Conservation (phyloP, 2,797 vertebrate genomes). For the Coccyzus lansbergi region DNA sequence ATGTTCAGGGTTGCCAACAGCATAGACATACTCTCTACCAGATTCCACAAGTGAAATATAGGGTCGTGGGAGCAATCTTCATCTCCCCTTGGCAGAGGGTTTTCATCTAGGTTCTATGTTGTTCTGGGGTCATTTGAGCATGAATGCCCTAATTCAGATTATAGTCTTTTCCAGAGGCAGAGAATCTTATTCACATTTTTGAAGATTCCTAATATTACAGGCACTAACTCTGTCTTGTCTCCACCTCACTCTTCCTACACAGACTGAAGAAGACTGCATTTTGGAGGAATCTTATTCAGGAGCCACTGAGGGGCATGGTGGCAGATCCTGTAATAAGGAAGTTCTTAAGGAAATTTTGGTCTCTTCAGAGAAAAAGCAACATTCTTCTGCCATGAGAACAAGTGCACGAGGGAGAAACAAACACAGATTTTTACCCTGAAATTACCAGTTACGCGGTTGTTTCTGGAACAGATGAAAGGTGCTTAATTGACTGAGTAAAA, state of each 20-base stretch:
- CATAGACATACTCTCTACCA: not conserved
- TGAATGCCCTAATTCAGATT: not conserved
- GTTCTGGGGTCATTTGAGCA: not conserved
- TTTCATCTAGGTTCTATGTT: not conserved
- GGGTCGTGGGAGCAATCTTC: not conserved
- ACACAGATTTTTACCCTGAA: not conserved
- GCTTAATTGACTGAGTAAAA: not conserved
- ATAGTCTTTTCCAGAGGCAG: not conserved
- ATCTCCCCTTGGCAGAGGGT: not conserved
- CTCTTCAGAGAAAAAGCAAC: not conserved
- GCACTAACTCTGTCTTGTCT: not conserved
- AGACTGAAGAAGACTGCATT: not conserved
- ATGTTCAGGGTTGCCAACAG: fast-evolving
- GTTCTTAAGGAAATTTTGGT: not conserved
- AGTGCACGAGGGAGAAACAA: not conserved
- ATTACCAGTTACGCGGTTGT: not conserved
- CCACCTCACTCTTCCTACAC: not conserved
- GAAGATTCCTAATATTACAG: not conserved
- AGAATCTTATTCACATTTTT: not conserved
- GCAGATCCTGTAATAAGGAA: not conserved
- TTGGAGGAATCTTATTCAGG: not conserved
- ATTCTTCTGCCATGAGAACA: not conserved
- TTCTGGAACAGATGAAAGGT: not conserved
- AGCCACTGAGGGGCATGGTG: not conserved
- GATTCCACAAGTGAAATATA: not conserved